These are phyloP conservation scores for Heliangelus exortis DNA, from an alignment of 2,797 vertebrate genomes.

Conservation along the genomic window DNA sequence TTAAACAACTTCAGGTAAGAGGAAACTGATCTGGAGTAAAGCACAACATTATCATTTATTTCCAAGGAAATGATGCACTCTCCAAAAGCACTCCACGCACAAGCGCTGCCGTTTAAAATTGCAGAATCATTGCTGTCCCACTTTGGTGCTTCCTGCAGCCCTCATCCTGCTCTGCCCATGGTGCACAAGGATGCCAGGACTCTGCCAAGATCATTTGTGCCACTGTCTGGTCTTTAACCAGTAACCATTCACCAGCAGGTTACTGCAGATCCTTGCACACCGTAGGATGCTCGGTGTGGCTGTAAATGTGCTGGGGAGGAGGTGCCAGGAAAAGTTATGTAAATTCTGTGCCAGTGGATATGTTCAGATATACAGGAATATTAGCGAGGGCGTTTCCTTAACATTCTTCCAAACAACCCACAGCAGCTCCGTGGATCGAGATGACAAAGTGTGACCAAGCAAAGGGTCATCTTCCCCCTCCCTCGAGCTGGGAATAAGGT, in stretches of 20 bases:
- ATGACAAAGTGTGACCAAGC: neutral
- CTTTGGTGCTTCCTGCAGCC: neutral
- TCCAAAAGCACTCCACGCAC: neutral
- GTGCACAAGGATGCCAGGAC: neutral
- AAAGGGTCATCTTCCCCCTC: neutral
- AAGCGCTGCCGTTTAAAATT: neutral
- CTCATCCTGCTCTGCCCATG: neutral
- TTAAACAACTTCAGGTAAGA: slow-evolving; percentile 59
- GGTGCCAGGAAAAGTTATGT: neutral
- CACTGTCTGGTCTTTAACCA: neutral
- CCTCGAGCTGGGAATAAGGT: neutral
- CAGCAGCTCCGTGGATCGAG: neutral
- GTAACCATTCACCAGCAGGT: neutral
- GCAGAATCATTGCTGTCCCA: neutral
- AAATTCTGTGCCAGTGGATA: neutral
- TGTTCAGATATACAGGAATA: neutral
- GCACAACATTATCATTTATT: neutral
- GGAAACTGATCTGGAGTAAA: slow-evolving; percentile 22
- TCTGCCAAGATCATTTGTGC: neutral
- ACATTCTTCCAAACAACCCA: neutral
- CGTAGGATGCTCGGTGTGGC: neutral
- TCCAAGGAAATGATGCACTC: slow-evolving; percentile 55
- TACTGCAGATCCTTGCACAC: neutral
- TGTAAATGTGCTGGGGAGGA: neutral
- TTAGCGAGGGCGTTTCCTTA: neutral